A percentile compares a stretch with the other conserved stretches of the same genome.
phyloP scores from a whole-genome alignment of 1,140 invertebrate genomes.

The Hycleus cichorii region DNA sequence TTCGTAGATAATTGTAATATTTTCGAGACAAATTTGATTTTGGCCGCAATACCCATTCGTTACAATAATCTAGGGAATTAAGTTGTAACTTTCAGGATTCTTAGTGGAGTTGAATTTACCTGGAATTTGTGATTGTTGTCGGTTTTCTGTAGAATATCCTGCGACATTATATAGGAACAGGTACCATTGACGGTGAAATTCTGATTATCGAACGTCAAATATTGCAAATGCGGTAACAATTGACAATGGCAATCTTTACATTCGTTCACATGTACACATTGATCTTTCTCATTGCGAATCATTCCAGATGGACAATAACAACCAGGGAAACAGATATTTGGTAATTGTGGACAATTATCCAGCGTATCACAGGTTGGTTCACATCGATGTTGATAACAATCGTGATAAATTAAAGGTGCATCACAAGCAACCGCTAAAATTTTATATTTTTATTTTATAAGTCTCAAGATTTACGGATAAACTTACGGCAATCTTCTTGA shows the following conservation, averaged over 20 bases:
- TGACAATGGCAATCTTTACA: slow-evolving; percentile 75
- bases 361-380: slow-evolving; percentile 62
- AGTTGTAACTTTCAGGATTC: too few species aligned
- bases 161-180: slow-evolving; percentile 69
- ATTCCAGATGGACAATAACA: slow-evolving; percentile 77
- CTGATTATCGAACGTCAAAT: slow-evolving; percentile 64
- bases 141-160: slow-evolving; percentile 46
- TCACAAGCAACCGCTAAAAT: slow-evolving; percentile 57
- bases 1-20: slow-evolving; percentile 56
- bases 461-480: slow-evolving; percentile 16
- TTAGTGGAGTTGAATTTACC: slow-evolving; percentile 31
- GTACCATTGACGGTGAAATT: slow-evolving; percentile 67
- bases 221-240: slow-evolving; percentile 61
- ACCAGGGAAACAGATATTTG: slow-evolving; percentile 66
- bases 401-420: slow-evolving; percentile 65
- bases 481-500: slow-evolving; percentile 58
- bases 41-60: slow-evolving; percentile 51
- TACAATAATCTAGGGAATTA: slow-evolving; percentile 35
- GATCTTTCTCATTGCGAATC: slow-evolving; percentile 55
- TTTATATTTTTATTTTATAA: background rate
- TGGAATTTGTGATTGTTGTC: slow-evolving; percentile 56
- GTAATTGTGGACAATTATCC: slow-evolving; percentile 51
- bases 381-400: slow-evolving; percentile 67
- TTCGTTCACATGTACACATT: slow-evolving; percentile 59
- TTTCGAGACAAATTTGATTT: slow-evolving; percentile 51